Conservation (phyloP, 2,888 invertebrate genomes). For the Rhabditophanes sp. region DNA sequence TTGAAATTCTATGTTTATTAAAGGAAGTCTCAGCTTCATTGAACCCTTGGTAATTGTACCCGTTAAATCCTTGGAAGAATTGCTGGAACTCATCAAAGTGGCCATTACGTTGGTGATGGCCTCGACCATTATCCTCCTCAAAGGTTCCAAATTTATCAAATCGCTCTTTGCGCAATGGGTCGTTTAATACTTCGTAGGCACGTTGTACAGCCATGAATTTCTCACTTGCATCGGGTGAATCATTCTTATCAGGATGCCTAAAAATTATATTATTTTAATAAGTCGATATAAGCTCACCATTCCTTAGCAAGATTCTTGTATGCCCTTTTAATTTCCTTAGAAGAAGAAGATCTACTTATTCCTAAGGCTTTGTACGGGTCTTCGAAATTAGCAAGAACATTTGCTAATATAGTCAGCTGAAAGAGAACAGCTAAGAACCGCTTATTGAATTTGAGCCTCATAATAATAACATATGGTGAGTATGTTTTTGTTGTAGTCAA, state of each 20-base stretch:
- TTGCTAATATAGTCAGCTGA: conserved; percentile 1
- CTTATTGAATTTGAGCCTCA: no score
- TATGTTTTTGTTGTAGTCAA: no score
- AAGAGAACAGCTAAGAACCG: no score
- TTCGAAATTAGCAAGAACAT: conserved; percentile 4
- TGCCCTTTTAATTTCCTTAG: conserved; percentile 68
- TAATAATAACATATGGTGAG: no score
- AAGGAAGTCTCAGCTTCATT: conserved; percentile 13
- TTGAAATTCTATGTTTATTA: conserved; percentile 24
- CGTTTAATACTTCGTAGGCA: conserved; percentile 32
- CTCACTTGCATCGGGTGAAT: conserved; percentile 24
- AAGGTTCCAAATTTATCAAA: conserved; percentile 36
- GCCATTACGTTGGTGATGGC: conserved; percentile 9
- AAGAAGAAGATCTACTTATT: conserved; percentile 58
- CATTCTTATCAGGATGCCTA: conserved; percentile 42
- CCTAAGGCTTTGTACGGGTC: conserved; percentile 52
- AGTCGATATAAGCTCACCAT: conserved; percentile 55
- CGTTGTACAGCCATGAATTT: conserved; percentile 32
- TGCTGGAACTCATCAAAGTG: conserved; percentile 25
- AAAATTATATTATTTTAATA: conserved; percentile 5
- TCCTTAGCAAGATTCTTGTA: conserved; percentile 76
- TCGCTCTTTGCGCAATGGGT: conserved; percentile 17
- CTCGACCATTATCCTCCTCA: conserved; percentile 17
- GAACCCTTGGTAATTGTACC: not conserved
- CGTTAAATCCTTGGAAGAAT: no score